These are phyloP conservation scores for Chunga burmeisteri DNA, from an alignment of 2,113 vertebrate genomes.

Conservation along the genomic window DNA sequence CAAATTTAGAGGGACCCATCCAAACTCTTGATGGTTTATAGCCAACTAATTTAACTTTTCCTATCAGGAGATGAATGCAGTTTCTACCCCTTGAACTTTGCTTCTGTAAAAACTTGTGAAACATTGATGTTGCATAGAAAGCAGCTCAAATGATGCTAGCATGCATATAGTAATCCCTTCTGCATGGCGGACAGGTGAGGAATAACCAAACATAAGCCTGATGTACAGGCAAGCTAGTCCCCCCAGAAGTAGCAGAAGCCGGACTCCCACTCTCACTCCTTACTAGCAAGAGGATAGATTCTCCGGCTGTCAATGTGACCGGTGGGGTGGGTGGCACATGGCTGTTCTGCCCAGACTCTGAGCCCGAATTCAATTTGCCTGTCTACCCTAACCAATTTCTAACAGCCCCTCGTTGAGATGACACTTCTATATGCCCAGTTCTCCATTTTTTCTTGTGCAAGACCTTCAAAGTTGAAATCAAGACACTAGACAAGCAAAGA, in stretches of 20 bases:
- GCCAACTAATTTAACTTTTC: not conserved
- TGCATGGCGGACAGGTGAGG: not conserved
- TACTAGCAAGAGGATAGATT: not conserved
- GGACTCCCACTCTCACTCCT: not conserved
- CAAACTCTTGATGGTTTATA: not conserved
- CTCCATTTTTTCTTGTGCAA: not conserved
- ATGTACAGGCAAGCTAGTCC: not conserved
- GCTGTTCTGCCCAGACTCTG: not conserved
- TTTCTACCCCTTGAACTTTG: not conserved
- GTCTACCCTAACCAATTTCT: not conserved
- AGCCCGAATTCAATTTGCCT: not conserved
- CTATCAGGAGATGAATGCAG: not conserved
- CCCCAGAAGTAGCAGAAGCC: not conserved
- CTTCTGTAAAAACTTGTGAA: not conserved
- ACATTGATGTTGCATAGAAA: not conserved
- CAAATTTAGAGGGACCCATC: not conserved
- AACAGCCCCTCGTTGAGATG: not conserved
- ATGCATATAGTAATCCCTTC: not conserved
- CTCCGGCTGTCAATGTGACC: not conserved
- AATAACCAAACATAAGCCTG: not conserved
- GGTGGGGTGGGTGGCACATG: rapidly evolving
- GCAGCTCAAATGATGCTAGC: not conserved
- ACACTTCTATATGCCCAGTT: not conserved
- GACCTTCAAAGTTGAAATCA: not conserved
- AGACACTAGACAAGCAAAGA: not conserved